phyloP scores from a whole-genome alignment of 2,113 vertebrate genomes.

The Mesoclemmys tuberculata region DNA sequence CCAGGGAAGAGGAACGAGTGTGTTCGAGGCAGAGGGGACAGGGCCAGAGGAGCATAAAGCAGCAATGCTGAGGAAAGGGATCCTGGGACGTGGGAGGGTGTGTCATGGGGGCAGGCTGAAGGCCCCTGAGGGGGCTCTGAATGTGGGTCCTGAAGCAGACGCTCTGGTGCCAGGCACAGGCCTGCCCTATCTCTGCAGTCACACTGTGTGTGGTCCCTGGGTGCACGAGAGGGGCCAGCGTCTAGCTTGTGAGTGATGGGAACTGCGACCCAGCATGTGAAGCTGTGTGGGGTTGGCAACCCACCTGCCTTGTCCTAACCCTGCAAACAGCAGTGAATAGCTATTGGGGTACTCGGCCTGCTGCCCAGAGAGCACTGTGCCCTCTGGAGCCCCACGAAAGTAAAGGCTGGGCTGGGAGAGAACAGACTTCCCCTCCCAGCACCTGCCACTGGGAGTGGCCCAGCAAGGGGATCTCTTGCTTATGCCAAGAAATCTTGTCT shows the following conservation, averaged over 20 bases:
- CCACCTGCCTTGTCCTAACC: not conserved
- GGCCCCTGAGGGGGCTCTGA: too few species aligned
- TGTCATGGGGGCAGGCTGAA: too few species aligned
- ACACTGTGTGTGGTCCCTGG: not conserved
- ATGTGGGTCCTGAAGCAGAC: not conserved
- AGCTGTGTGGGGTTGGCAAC: not conserved
- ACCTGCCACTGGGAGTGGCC: not conserved
- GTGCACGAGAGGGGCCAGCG: too few species aligned
- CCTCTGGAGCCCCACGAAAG: too few species aligned
- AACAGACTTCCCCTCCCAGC: too few species aligned
- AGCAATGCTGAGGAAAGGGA: not conserved
- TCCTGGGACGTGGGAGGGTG: not conserved
- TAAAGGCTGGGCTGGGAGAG: too few species aligned
- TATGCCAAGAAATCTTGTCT: not conserved
- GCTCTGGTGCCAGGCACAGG: not conserved
- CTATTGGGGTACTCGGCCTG: not conserved
- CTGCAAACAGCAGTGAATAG: not conserved
- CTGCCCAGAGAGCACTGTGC: not conserved
- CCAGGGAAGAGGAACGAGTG: not conserved
- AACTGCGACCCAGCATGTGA: not conserved
- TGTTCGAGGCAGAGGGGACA: not conserved
- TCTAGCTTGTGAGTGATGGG: not conserved
- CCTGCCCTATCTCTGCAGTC: not conserved
- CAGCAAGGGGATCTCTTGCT: not conserved
- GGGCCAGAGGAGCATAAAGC: not conserved